Evolutionary conservation across 2,888 invertebrate species (phyloP).

Genomic region (Alitta virens): DNA sequence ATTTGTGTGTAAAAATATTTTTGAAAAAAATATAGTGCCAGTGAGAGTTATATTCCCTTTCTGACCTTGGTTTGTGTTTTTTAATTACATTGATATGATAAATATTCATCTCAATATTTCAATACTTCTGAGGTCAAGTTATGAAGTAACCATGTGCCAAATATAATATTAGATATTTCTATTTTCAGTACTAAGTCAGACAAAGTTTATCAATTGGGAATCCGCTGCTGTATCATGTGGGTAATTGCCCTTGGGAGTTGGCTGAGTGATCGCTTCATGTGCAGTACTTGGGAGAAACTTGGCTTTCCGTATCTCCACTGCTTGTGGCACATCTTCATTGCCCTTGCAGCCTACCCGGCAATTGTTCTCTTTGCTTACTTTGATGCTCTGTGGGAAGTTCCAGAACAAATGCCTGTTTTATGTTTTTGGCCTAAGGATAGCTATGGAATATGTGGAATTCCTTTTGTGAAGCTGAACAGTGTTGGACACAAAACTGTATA

Average conservation of each 20-base stretch:
- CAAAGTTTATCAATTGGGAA: conserved; percentile 71
- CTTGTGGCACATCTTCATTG: conserved; percentile 79
- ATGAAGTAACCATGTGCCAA: too few species aligned
- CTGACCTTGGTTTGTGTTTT: too few species aligned
- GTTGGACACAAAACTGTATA: neutral
- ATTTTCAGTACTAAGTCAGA: conserved; percentile 32
- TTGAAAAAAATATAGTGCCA: too few species aligned
- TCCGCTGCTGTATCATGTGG: conserved; percentile 70
- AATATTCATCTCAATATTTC: too few species aligned
- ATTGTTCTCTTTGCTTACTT: conserved; percentile 78
- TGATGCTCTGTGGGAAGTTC: conserved; percentile 67
- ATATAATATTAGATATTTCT: too few species aligned
- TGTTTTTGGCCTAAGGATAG: conserved; percentile 18
- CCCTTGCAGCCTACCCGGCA: conserved; percentile 75
- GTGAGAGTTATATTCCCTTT: too few species aligned
- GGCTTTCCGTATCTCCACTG: conserved; percentile 82
- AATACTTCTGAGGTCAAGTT: too few species aligned
- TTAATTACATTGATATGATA: too few species aligned
- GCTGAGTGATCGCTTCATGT: conserved; percentile 76
- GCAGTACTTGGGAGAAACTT: conserved; percentile 74
- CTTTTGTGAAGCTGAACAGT: conserved; percentile 14
- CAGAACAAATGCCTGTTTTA: conserved; percentile 20
- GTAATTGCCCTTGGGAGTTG: conserved; percentile 73
- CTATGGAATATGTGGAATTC: conserved; percentile 14
- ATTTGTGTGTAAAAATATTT: too few species aligned